Evolutionary conservation across 2,888 invertebrate species (phyloP), one percentile per base, ranked within the genome.

Genomic region (Orchesellides sinensis): DNA sequence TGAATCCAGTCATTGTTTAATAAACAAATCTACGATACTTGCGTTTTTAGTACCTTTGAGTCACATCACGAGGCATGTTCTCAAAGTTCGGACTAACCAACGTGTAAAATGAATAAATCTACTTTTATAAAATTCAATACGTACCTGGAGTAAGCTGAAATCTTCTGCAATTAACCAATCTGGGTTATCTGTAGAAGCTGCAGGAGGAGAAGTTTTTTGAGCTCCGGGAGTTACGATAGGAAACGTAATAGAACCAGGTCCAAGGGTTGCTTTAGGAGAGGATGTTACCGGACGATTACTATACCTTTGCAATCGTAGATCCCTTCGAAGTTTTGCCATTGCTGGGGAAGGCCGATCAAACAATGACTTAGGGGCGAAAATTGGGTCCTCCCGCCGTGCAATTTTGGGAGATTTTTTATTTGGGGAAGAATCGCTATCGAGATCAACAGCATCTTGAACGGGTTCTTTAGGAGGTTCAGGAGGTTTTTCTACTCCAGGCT

Each of bases 91-190:
- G n/a, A n/a, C n/a, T n/a, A n/a, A n/a, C n/a, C n/a, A n/a, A n/a
- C n/a, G n/a, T n/a, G n/a, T n/a, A n/a, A n/a, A n/a, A n/a, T n/a
- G n/a, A n/a, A n/a, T n/a, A n/a, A n/a, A n/a, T n/a, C n/a, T n/a
- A n/a, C n/a, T n/a, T n/a, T n/a, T n/a, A n/a, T n/a, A n/a, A n/a
- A n/a, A n/a, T n/a, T n/a, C n/a, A n/a, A n/a, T 5, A 8, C n/a
- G 40, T 88, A 96, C 96, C 91, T 96, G 95, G 17, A 98, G 91
- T 78, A 98, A 92, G 27, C 95, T 94, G 92, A 95, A 95, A 90
- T 98, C 98, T 91, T 98, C 98, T 89, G 95, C 94, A 81, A 96
- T 93, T 85, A 95, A 92, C 98, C 98, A 98, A 88, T 97, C 97
- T 83, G 95, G 94, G 88, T 93, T 92, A 82, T 94, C 92, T 56